Conservation (phyloP, 64 coral and sea anemone species). For the Montipora efflorescens region DNA sequence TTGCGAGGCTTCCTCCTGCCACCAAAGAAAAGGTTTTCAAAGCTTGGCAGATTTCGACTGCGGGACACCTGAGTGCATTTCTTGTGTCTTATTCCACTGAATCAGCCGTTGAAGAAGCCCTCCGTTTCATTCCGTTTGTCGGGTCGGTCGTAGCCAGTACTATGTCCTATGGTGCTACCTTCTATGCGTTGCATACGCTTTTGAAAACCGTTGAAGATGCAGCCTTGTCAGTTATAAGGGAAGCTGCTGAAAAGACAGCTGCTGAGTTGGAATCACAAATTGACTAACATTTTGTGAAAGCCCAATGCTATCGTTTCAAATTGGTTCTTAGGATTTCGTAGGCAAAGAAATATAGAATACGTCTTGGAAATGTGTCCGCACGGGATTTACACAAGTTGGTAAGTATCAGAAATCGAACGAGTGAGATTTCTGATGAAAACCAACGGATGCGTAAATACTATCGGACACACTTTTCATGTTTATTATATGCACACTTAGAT, state of each 20-base stretch:
- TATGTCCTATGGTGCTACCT: conserved; percentile 19
- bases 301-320: too few relatives aligned
- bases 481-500: too few relatives aligned
- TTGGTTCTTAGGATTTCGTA: too few relatives aligned
- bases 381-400: too few relatives aligned
- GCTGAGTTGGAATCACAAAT: conserved; percentile 6
- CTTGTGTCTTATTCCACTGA: not conserved
- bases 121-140: conserved; percentile 9
- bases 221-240: not conserved
- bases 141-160: conserved; percentile 23
- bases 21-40: not conserved
- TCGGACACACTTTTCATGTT: too few relatives aligned
- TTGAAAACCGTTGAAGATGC: not conserved
- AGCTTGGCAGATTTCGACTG: not conserved
- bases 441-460: too few relatives aligned
- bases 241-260: not conserved
- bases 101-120: not conserved
- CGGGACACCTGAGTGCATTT: not conserved
- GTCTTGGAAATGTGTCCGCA: too few relatives aligned
- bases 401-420: too few relatives aligned
- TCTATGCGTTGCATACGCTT: not conserved
- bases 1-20: not conserved
- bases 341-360: too few relatives aligned
- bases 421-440: not conserved
- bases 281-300: not conserved